These are phyloP conservation scores for Anguilla japonica DNA, from an alignment of 2,113 vertebrate species.

Conservation along the genomic window DNA sequence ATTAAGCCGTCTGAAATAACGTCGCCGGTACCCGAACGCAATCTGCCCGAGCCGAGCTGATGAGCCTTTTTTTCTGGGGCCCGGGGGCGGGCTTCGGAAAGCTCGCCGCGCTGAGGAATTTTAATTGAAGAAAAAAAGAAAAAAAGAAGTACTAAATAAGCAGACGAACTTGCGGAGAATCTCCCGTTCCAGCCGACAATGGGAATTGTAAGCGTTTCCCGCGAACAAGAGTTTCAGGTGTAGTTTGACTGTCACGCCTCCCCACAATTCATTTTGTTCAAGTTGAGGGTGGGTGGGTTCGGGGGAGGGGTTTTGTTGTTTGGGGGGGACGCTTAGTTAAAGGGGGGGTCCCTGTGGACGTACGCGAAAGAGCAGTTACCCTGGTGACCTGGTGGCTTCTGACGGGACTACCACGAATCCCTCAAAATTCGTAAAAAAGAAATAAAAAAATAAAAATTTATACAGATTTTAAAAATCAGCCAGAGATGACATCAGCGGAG, in stretches of 20 bases:
- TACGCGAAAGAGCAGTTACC: no score
- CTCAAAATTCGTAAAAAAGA: no score
- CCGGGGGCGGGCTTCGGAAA: constrained; percentile 71
- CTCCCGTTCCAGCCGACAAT: constrained; percentile 39
- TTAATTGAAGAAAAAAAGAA: constrained; percentile 47
- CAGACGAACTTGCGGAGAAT: constrained; percentile 29
- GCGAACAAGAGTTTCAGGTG: not conserved
- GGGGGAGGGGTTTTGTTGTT: no score
- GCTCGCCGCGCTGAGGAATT: constrained; percentile 45
- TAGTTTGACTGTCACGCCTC: not conserved
- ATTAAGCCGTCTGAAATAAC: constrained; percentile 79
- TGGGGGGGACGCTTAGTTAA: no score
- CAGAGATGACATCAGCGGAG: not conserved
- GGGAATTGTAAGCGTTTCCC: constrained; percentile 38
- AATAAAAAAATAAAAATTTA: no score
- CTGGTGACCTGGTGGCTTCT: no score
- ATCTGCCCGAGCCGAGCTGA: constrained; percentile 67
- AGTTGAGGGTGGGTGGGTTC: no score
- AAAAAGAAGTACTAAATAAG: constrained; percentile 4
- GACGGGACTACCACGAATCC: no score
- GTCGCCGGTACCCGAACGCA: constrained; percentile 72
- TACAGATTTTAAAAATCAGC: no score
- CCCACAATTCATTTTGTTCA: not conserved
- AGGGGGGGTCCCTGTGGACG: no score
- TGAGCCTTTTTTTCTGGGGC: constrained; percentile 60